Conservation (phyloP, 2,797 vertebrate genomes). For the Miichthys miiuy region DNA sequence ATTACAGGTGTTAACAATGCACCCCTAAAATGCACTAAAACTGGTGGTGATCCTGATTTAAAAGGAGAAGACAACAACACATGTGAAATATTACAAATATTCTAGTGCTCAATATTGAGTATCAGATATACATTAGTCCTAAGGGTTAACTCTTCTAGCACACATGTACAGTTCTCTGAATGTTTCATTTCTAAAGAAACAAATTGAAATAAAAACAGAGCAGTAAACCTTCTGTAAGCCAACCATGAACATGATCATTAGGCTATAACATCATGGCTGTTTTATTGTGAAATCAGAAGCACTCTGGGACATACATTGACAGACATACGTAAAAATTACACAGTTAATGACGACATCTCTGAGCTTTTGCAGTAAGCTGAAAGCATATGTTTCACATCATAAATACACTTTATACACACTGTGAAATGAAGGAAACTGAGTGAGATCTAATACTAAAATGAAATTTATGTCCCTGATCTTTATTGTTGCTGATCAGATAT, state of each 20-base stretch:
- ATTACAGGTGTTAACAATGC: neutral
- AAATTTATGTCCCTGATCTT: neutral
- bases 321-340: neutral
- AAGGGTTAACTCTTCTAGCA: neutral
- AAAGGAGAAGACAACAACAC: neutral
- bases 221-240: neutral
- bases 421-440: neutral
- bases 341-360: neutral
- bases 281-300: constrained; percentile 6
- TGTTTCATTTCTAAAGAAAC: neutral
- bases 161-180: neutral
- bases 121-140: neutral
- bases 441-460: no score
- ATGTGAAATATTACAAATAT: neutral
- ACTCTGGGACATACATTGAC: no score
- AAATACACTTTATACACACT: neutral
- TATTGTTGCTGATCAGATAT: no score
- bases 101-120: neutral
- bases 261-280: neutral
- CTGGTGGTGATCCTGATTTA: neutral
- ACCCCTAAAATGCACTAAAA: neutral
- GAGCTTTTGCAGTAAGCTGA: neutral
- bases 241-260: neutral
- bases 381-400: neutral
- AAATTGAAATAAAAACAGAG: neutral